Evolutionary conservation across 2,888 invertebrate species (phyloP).

Genomic region (Leucania comma): DNA sequence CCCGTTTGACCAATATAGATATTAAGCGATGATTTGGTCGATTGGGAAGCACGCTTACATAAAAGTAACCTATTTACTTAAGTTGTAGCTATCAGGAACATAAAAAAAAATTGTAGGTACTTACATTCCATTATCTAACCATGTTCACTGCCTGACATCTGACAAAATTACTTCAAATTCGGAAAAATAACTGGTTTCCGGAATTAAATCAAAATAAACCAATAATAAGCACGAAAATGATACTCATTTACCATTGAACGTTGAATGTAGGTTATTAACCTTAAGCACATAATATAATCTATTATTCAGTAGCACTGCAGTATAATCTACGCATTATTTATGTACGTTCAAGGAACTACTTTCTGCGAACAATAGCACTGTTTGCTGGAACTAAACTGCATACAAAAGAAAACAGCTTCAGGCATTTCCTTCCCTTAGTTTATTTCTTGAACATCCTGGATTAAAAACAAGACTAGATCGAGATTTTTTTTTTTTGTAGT

Average conservation of each 20-base stretch:
- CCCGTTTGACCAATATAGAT: too few species aligned
- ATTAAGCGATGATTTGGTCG: too few species aligned
- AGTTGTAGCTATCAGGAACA: too few species aligned
- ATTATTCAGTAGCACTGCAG: conserved; percentile 33
- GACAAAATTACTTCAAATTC: background rate
- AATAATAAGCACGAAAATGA: conserved; percentile 4
- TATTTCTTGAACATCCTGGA: conserved; percentile 5
- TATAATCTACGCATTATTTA: conserved; percentile 27
- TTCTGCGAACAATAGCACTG: conserved; percentile 22
- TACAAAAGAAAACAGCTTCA: conserved; percentile 30
- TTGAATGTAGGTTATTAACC: conserved; percentile 7
- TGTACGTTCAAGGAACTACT: conserved; percentile 43
- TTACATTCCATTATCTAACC: background rate
- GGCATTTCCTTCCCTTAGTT: conserved; percentile 29
- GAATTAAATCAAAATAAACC: background rate
- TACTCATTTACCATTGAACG: conserved; percentile 8
- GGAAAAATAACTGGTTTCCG: conserved; percentile 3
- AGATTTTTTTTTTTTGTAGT: too few species aligned
- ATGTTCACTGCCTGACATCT: background rate
- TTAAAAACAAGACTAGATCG: background rate
- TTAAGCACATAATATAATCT: conserved; percentile 1
- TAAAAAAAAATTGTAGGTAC: too few species aligned
- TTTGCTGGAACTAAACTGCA: conserved; percentile 51
- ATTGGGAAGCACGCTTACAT: too few species aligned
- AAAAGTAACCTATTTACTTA: too few species aligned